phyloP scores from a whole-genome alignment of 2,797 vertebrate species.

The Epinephelus awoara region DNA sequence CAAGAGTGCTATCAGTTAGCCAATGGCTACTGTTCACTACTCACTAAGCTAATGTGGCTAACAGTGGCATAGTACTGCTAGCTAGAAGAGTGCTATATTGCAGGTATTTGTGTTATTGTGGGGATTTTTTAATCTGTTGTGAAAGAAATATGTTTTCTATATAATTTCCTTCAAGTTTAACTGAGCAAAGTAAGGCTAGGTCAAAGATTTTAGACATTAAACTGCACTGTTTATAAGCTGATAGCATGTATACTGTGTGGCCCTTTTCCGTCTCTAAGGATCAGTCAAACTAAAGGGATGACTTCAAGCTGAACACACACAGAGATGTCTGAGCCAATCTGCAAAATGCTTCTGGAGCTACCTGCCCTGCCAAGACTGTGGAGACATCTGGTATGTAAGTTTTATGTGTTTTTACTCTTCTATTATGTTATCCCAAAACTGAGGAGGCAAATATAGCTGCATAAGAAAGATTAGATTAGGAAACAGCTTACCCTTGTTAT shows the following conservation, averaged over 20 bases:
- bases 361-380: background rate
- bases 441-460: background rate
- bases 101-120: background rate
- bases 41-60: too few species aligned
- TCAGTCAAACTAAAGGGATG: background rate
- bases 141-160: background rate
- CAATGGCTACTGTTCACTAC: too few species aligned
- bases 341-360: background rate
- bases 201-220: background rate
- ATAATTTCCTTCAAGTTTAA: too few species aligned
- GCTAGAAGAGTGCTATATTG: too few species aligned
- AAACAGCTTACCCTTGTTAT: background rate
- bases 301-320: background rate
- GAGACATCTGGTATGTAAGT: background rate
- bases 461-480: background rate
- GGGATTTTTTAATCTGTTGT: background rate
- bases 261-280: background rate
- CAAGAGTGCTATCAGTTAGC: too few species aligned
- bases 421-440: background rate
- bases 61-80: too few species aligned
- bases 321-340: background rate
- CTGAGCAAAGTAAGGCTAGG: background rate
- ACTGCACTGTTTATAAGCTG: background rate
- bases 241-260: background rate
- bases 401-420: background rate